phyloP scores from a whole-genome alignment of 2,888 invertebrate species.

The Homarus gammarus region DNA sequence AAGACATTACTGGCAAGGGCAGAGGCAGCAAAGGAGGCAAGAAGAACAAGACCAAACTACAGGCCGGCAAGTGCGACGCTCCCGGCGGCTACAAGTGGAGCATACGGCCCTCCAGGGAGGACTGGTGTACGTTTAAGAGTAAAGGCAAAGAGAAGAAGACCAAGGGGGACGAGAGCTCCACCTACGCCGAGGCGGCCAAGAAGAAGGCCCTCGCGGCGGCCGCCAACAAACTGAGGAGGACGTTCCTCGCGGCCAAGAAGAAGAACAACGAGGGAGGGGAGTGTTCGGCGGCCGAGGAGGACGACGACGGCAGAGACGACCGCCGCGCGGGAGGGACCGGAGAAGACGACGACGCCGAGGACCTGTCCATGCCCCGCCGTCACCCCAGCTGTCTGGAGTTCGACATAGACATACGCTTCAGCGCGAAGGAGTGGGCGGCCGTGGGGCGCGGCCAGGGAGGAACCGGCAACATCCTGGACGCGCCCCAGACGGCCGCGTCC shows the following conservation, averaged over 20 bases:
- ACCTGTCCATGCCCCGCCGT: slow-evolving; percentile 67
- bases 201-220: slow-evolving; percentile 73
- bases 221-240: slow-evolving; percentile 69
- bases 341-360: slow-evolving; percentile 67
- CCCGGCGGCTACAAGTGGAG: slow-evolving; percentile 50
- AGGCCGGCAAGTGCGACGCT: slow-evolving; percentile 20
- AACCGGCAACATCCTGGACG: slow-evolving; percentile 41
- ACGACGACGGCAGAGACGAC: slow-evolving; percentile 8
- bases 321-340: not conserved
- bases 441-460: slow-evolving; percentile 73
- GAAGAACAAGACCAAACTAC: slow-evolving; percentile 27
- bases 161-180: slow-evolving; percentile 46
- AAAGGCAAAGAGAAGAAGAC: slow-evolving; percentile 41
- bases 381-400: slow-evolving; percentile 67
- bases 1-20: slow-evolving; percentile 6
- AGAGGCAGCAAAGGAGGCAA: slow-evolving; percentile 37
- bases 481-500: slow-evolving; percentile 24
- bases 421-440: slow-evolving; percentile 72
- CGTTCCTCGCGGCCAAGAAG: slow-evolving; percentile 73
- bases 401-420: slow-evolving; percentile 72
- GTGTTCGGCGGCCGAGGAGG: slow-evolving; percentile 40
- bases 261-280: slow-evolving; percentile 43
- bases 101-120: slow-evolving; percentile 34
- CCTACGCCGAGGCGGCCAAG: slow-evolving; percentile 66
- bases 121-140: slow-evolving; percentile 31